These are phyloP conservation scores for Brachyhypopomus occidentalis DNA, from an alignment of 2,113 vertebrate genomes.

Conservation along the genomic window DNA sequence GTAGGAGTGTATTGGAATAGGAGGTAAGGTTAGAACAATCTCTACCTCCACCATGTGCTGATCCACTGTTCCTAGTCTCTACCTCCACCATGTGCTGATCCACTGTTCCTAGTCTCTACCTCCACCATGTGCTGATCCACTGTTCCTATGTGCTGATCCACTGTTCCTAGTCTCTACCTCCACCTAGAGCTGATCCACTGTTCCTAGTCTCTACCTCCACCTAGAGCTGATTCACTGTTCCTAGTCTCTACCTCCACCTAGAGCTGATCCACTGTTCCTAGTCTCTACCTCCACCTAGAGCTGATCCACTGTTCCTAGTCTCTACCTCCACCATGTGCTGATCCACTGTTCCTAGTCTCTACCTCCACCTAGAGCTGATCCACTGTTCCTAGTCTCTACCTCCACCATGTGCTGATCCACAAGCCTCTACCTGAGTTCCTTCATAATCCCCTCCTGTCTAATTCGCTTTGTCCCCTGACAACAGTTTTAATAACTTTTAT, in stretches of 20 bases:
- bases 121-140: background rate
- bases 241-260: slow-evolving; percentile 8
- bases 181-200: background rate
- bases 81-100: slow-evolving; percentile 45
- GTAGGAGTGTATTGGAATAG: background rate
- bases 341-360: background rate
- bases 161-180: slow-evolving; percentile 42
- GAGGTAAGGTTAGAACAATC: background rate
- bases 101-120: background rate
- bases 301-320: slow-evolving; percentile 22
- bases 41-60: background rate
- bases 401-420: slow-evolving; percentile 45
- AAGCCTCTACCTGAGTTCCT: slow-evolving; percentile 55
- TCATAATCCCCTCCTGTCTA: slow-evolving; percentile 54
- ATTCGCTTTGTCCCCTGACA: slow-evolving; percentile 54
- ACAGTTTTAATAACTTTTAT: slow-evolving; percentile 63
- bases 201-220: background rate
- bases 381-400: background rate
- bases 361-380: background rate
- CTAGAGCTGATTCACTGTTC: background rate
- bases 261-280: background rate
- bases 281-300: background rate
- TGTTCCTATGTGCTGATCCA: slow-evolving; percentile 11
- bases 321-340: slow-evolving; percentile 33
- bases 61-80: background rate